Conservation (phyloP, 2,113 vertebrate genomes). For the Campylorhamphus procurvoides region DNA sequence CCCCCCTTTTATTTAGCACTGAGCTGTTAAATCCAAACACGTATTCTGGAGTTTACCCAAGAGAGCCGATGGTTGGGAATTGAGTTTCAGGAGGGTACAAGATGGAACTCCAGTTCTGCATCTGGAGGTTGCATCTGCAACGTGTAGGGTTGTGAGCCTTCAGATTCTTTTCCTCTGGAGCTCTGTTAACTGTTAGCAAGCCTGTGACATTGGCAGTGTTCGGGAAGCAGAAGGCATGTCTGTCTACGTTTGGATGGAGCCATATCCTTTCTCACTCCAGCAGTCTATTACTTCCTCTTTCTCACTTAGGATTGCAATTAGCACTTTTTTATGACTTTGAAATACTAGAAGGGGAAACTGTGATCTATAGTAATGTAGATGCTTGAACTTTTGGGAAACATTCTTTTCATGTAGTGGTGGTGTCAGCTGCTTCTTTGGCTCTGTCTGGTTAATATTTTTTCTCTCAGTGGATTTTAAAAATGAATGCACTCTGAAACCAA, state of each 20-base stretch:
- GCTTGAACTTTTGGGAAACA: slow-evolving; percentile 75
- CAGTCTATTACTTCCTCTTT: slow-evolving; percentile 71
- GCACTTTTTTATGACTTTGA: slow-evolving; percentile 75
- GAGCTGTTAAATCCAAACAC: neutral
- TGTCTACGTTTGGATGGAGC: neutral
- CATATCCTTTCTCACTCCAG: slow-evolving; percentile 47
- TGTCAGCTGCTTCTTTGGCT: slow-evolving; percentile 71
- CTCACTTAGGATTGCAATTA: slow-evolving; percentile 69
- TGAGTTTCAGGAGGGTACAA: neutral
- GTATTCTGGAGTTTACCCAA: neutral
- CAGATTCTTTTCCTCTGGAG: neutral
- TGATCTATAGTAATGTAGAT: slow-evolving; percentile 68
- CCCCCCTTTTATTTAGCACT: neutral
- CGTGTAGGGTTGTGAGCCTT: neutral
- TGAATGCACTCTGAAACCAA: slow-evolving; percentile 13
- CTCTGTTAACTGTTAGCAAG: neutral
- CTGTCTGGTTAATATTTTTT: slow-evolving; percentile 42
- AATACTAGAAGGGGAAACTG: slow-evolving; percentile 72
- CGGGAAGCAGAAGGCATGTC: neutral
- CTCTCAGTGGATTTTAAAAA: slow-evolving; percentile 57
- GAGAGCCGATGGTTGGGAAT: neutral
- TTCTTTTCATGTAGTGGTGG: slow-evolving; percentile 66
- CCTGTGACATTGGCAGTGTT: neutral
- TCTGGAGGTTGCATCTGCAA: neutral
- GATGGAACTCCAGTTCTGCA: neutral